These are phyloP conservation scores for Gymnoscopelus microlampas DNA, from an alignment of 2,797 vertebrate genomes.

Conservation along the genomic window DNA sequence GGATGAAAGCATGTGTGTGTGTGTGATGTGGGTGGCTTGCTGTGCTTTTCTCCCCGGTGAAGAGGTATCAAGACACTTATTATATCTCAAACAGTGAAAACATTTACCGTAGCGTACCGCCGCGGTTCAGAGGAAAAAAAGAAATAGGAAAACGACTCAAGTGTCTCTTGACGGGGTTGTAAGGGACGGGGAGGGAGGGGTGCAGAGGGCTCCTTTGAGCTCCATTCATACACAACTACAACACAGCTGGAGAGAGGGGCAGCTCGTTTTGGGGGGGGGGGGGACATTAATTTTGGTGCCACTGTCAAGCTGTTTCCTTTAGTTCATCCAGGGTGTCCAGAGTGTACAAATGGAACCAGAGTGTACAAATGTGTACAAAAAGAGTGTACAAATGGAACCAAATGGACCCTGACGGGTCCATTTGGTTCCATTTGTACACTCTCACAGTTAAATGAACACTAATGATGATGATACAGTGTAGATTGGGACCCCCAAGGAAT, in stretches of 20 bases:
- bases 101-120: conserved; percentile 63
- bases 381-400: no score
- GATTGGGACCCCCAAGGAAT: no score
- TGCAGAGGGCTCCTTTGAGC: conserved; percentile 3
- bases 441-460: no score
- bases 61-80: conserved; percentile 65
- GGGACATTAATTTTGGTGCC: not conserved
- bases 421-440: no score
- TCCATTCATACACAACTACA: conserved; percentile 39
- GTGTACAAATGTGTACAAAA: no score
- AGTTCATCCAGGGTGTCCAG: no score
- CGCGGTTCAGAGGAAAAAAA: conserved; percentile 2
- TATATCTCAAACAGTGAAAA: conserved; percentile 71
- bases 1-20: conserved; percentile 69
- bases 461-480: no score
- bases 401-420: no score
- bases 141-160: conserved; percentile 57
- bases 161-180: conserved; percentile 33
- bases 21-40: conserved; percentile 49
- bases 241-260: conserved; percentile 30
- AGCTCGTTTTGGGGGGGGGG: not conserved
- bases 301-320: not conserved
- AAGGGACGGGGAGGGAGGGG: no score
- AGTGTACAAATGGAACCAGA: no score
- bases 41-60: conserved; percentile 50